Conservation (phyloP, 2,888 invertebrate species). For the Rambutsinella grinnellia region DNA sequence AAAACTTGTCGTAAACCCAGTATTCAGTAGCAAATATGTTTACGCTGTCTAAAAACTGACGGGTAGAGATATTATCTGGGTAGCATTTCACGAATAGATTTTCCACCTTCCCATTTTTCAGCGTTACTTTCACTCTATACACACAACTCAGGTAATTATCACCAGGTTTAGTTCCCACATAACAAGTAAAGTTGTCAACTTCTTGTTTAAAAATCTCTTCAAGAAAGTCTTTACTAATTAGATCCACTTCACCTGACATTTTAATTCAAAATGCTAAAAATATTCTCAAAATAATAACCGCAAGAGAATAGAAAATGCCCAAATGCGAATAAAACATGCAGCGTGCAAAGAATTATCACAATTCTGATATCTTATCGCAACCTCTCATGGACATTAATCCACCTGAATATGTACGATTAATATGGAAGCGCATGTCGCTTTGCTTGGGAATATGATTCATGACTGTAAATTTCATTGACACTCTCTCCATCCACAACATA, state of each 20-base stretch:
- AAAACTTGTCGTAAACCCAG: constrained; percentile 8
- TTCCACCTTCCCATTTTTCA: not conserved
- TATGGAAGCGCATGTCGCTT: no score
- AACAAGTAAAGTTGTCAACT: not conserved
- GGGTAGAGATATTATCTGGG: constrained; percentile 4
- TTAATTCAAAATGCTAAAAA: not conserved
- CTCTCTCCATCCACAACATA: no score
- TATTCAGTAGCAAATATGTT: constrained; percentile 16
- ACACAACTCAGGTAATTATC: constrained; percentile 23
- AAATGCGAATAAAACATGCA: no score
- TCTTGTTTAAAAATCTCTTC: not conserved
- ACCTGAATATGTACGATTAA: no score
- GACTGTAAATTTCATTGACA: no score
- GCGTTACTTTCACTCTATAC: not conserved
- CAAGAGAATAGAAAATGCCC: no score
- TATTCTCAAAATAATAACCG: no score
- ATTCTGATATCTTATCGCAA: no score
- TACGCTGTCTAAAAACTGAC: constrained; percentile 13
- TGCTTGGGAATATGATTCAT: no score
- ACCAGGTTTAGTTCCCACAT: constrained; percentile 15
- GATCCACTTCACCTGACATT: not conserved
- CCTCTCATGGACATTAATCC: no score
- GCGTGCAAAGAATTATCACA: no score
- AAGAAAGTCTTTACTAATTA: constrained; percentile 16
- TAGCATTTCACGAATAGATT: constrained; percentile 17